A percentile compares a stretch with the other conserved stretches of the same genome.
These are phyloP conservation scores for Eupithecia inturbata DNA, from an alignment of 2,888 invertebrate species.

Conservation along the genomic window DNA sequence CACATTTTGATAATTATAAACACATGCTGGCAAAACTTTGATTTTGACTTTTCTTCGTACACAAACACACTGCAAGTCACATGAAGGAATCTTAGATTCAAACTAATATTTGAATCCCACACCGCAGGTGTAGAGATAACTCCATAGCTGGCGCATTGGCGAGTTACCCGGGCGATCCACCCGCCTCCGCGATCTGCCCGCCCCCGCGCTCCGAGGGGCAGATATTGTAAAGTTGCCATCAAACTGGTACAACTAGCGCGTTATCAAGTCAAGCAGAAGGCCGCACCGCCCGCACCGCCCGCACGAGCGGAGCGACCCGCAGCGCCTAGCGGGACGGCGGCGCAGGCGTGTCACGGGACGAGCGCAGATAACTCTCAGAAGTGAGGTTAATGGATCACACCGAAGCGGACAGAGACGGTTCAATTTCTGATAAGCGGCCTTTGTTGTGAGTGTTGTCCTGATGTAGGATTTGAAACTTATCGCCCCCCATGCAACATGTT, in stretches of 20 bases:
- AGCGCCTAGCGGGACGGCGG: background rate
- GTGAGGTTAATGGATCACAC: no score
- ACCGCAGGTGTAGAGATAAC: background rate
- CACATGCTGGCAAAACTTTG: no score
- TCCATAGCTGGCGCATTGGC: background rate
- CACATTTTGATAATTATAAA: no score
- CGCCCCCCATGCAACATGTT: background rate
- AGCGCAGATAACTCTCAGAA: no score
- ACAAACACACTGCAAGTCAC: no score
- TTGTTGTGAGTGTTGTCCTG: background rate
- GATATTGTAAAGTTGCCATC: slow-evolving; percentile 57
- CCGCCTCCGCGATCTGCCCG: background rate
- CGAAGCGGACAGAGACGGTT: background rate
- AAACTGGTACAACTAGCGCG: slow-evolving; percentile 51
- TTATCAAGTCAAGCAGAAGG: slow-evolving; percentile 57
- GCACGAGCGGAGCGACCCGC: background rate
- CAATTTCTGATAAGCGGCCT: no score
- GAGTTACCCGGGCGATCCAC: background rate
- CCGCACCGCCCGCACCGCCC: background rate
- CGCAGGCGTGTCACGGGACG: no score
- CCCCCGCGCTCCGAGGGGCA: slow-evolving; percentile 43
- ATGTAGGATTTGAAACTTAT: background rate
- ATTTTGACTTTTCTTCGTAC: no score
- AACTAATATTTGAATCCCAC: no score
- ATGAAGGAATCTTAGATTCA: no score